Evolutionary conservation across 2,888 invertebrate species (phyloP), one percentile per base, ranked within the genome.

Genomic region (Noctua comes): DNA sequence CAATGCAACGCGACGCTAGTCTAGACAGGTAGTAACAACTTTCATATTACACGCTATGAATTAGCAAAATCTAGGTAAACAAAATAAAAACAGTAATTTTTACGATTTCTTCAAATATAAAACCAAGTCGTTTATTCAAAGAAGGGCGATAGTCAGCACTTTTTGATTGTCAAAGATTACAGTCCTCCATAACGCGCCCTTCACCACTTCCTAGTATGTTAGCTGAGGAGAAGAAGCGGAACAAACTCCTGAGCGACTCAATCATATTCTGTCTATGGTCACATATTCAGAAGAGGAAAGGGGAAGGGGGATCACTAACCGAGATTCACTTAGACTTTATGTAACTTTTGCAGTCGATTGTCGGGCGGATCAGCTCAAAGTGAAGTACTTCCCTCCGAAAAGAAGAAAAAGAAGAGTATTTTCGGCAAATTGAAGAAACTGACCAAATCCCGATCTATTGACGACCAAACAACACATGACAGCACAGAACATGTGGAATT

Each of bases 311-410:
- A 24, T 13, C 24, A 8, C n/a, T 16, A 43, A 16, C 7, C 16
- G 3, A 40, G n/a, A 16, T 43, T 43, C 8, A 16, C 3, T 13
- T n/a, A 40, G 27, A n/a, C n/a, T n/a, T n/a, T 16, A 43, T n/a
- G 43, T 66, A 8, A 13, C 11, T 89, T 89, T 77, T 66, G 10
- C 92, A 97, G 98, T 89, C 98, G 98, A 65, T 95, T 99, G 87
- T 99, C 99, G 0, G 98, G 98, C 66, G 98, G 98, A 21, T 99
- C 99, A 1, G 98, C 98, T 0, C 98, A 98, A 93, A 98, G 99
- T 93, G 99, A 99, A 91, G 97, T 98, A 86, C 94, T 98, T 78
- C 97, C 98, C 6, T 97, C 97, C 54, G 98, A 98, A 78, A 98
- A 98, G 93, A 98, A 98, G 95, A 98, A 98, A 95, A 98, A 98